A percentile compares a stretch with the other conserved stretches of the same genome.
Evolutionary conservation across 1,140 invertebrate species (phyloP).

Genomic region (Apis florea): DNA sequence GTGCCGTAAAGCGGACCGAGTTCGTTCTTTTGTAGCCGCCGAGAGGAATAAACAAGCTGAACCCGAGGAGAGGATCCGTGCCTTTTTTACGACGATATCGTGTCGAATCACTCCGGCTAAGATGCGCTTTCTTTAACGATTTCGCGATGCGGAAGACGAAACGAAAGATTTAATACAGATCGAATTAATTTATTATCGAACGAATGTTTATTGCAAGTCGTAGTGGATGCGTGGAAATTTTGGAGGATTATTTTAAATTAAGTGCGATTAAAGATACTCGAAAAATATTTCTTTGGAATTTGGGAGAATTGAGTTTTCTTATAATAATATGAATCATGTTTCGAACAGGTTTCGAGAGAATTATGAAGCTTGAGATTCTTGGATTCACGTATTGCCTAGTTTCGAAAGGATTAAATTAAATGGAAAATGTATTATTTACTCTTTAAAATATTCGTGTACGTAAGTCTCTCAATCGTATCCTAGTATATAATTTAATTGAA

Average conservation of each 20-base stretch:
- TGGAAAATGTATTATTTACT: no score
- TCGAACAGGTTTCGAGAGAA: no score
- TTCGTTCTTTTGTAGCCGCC: slow-evolving; percentile 51
- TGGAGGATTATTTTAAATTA: background rate
- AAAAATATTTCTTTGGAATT: no score
- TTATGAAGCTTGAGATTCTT: no score
- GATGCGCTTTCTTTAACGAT: slow-evolving; percentile 48
- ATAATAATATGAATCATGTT: no score
- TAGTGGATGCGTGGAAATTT: background rate
- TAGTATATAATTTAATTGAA: no score
- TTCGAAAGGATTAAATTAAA: no score
- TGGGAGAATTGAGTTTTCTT: no score
- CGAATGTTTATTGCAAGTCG: slow-evolving; percentile 3
- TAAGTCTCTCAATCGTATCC: no score
- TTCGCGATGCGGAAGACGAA: background rate
- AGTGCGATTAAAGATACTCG: no score
- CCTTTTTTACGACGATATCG: slow-evolving; percentile 61
- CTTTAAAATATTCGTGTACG: no score
- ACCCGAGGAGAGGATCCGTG: background rate
- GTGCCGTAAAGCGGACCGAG: slow-evolving; percentile 37
- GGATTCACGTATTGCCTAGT: no score
- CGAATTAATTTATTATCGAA: slow-evolving; percentile 50
- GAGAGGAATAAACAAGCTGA: slow-evolving; percentile 49
- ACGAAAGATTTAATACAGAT: background rate
- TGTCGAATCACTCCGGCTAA: slow-evolving; percentile 54